A percentile compares a stretch with the other conserved stretches of the same genome.
phyloP scores from a whole-genome alignment of 2,113 vertebrate species.

The Elgaria multicarinata region DNA sequence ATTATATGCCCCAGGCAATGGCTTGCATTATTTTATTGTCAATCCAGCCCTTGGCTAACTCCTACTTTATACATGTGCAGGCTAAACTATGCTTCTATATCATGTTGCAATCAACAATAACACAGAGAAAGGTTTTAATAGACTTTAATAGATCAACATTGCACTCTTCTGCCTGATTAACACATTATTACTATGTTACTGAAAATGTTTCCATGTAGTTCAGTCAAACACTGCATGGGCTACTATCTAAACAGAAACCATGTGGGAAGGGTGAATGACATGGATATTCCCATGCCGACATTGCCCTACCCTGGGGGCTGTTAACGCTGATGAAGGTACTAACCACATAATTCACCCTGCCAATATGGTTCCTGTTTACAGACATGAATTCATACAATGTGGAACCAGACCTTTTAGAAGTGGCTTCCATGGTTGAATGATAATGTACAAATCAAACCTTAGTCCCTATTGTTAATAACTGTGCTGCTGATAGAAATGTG shows the following conservation, averaged over 20 bases:
- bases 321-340: neutral
- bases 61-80: neutral
- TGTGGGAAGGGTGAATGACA: neutral
- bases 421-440: neutral
- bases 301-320: neutral
- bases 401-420: neutral
- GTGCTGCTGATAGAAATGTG: neutral
- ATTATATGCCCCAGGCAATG: neutral
- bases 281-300: neutral
- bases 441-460: neutral
- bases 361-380: neutral
- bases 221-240: neutral
- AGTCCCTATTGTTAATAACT: neutral
- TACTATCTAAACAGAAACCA: neutral
- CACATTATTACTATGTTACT: neutral
- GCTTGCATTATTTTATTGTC: neutral
- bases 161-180: neutral
- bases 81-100: neutral
- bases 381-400: neutral
- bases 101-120: neutral
- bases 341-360: neutral
- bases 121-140: neutral
- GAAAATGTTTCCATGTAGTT: neutral
- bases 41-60: neutral
- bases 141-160: neutral